These are phyloP conservation scores for Anoplolepis gracilipes DNA, from an alignment of 1,140 invertebrate species.

Conservation along the genomic window DNA sequence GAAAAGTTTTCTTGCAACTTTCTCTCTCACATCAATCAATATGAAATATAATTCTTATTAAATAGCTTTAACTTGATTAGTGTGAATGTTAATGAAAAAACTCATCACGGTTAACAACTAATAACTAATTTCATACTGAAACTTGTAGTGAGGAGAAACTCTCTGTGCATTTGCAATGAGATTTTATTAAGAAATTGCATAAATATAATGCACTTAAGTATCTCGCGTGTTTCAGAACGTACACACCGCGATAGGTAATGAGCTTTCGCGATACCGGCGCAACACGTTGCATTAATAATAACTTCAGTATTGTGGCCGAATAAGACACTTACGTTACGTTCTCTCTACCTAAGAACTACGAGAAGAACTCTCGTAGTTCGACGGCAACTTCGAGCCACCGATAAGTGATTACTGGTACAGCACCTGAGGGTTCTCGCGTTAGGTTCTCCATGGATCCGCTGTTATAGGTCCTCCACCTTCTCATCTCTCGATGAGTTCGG, in stretches of 20 bases:
- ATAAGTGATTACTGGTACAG: constrained; percentile 48
- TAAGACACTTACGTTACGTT: constrained; percentile 29
- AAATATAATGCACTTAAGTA: constrained; percentile 47
- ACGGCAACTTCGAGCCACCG: constrained; percentile 25
- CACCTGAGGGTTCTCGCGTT: constrained; percentile 38
- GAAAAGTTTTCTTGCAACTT: neutral
- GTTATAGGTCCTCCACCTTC: neutral
- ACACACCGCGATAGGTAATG: constrained; percentile 33
- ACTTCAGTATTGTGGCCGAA: constrained; percentile 33
- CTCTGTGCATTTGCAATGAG: neutral
- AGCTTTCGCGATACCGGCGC: constrained; percentile 25
- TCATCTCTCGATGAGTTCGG: neutral
- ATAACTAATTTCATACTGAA: too few species aligned
- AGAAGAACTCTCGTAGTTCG: constrained; percentile 51
- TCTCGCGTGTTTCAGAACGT: neutral
- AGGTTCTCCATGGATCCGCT: neutral
- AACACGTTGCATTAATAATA: constrained; percentile 52
- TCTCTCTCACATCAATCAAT: neutral
- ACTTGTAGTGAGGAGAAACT: neutral
- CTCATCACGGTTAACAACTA: too few species aligned
- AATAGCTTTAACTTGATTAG: neutral
- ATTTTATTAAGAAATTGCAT: constrained; percentile 35
- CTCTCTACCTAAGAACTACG: constrained; percentile 19
- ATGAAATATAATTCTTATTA: neutral
- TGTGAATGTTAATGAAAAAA: too few species aligned